These are phyloP conservation scores for Odontamblyopus lacepedii DNA, from an alignment of 2,797 vertebrate genomes.

Conservation along the genomic window DNA sequence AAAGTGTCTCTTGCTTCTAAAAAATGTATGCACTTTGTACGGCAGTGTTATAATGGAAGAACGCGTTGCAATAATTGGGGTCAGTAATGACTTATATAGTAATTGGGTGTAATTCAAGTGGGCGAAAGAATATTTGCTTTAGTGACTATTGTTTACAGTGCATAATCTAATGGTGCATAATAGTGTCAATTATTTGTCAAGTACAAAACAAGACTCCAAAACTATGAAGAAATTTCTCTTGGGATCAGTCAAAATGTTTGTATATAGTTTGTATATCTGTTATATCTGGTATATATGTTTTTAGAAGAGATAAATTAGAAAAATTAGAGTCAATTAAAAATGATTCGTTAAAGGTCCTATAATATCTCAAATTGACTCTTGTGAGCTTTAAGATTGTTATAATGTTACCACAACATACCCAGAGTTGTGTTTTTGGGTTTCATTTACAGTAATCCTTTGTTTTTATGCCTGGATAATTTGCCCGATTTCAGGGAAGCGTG, in stretches of 20 bases:
- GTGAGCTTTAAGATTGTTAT: no score
- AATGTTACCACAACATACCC: no score
- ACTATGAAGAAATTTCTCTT: neutral
- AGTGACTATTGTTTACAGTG: neutral
- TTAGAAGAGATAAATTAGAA: no score
- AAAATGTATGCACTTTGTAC: neutral
- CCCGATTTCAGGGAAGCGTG: no score
- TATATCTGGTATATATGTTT: no score
- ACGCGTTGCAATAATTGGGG: neutral
- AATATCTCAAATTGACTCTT: no score
- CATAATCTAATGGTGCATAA: neutral
- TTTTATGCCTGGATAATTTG: no score
- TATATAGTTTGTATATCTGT: neutral
- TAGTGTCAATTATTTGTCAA: neutral
- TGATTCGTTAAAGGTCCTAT: no score
- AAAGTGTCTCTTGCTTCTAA: conserved; percentile 29
- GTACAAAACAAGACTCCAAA: neutral
- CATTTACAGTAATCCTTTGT: no score
- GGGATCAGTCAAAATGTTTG: neutral
- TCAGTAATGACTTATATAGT: neutral
- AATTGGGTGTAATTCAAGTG: neutral
- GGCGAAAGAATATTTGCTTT: neutral
- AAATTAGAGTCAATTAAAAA: no score
- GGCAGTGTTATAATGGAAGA: neutral
- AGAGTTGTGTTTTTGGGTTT: no score